Base-by-base conservation (phyloP, 1,140 invertebrate genomes). In the Achroia grisella region DNA sequence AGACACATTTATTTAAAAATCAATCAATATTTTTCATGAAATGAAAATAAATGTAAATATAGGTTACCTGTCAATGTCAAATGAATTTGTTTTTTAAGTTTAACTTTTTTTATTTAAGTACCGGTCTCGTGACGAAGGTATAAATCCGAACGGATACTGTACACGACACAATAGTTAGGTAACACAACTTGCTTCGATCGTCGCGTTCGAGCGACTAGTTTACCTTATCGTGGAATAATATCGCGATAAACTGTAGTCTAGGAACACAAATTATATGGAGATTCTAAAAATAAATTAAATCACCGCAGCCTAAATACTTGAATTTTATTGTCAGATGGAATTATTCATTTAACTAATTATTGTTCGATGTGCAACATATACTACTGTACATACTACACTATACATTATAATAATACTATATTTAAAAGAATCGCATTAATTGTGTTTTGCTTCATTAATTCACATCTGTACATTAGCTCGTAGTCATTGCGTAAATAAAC, bases 11-110 rank as follows among this genome's bases (percentile, higher is more conserved):
- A 37, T 17, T 17, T 10, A 37, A 17, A 37, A 15, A n/a, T n/a
- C 13, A 42, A 44, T 44, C 42, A 44, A 44, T 44, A 44, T 36
- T 44, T 42, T 42, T 10, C 10, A 17, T 4, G 12, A 23, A 40
- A 40, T 8, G 11, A 36, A 34, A 41, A 43, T 41, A 44, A 23
- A 30, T 36, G 28, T 27, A 27, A 33, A 44, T 34, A 12, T 39
- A 66, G 57, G 63, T 63, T 71, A 71, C 59, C 68, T 71, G 65
- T 66, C 65, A 71, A 56, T 43, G 44, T 52, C 42, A 54, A 48
- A 30, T 36, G 14, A 35, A 47, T n/a, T n/a, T n/a, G n/a, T n/a
- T 39, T 49, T 52, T 57, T 62, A 62, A 60, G 50, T 65, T 65
- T 48, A 56, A 31, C 60, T 57, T 62, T 60, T 56, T 45, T 23